Evolutionary conservation across 1,140 invertebrate genomes (phyloP), one percentile per base, ranked within the genome.

Genomic region (Drosophila mauritiana): DNA sequence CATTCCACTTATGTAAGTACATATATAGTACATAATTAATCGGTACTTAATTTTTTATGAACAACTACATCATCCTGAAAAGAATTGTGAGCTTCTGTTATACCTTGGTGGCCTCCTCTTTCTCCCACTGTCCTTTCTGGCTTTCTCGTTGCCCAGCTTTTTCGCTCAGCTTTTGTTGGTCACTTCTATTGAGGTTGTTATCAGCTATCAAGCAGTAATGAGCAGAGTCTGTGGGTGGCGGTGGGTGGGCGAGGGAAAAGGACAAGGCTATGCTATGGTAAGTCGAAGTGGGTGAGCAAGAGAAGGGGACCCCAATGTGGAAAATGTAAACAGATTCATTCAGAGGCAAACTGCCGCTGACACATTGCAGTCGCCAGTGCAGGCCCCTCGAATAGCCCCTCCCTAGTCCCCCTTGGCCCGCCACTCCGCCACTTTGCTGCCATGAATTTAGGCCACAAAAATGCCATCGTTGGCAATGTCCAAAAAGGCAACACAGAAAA

Each of bases 321-420:
- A 70, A 81, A 86, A 78, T 86, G 82, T 88, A 88, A 86, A 86
- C 82, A 86, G 78, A 82, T 86, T 86, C 78, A 86, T 85, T 85
- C 64, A 70, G 78, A 82, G 78, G 65, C 83, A 79, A 58, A 88
- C 78, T 88, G 82, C 64, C 74, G 75, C 79, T 85, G 83, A 81
- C 82, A 86, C 74, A 84, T 80, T 86, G 82, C 73, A 85, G 65
- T 70, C 67, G 68, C n/a, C 58, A 65, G 54, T 57, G 36, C 45
- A 56, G 0, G 0, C 12, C 6, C 36, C 20, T 20, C 20, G 20
- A 20, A 20, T 20, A 20, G 20, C 20, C 13, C 5, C 6, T 15
- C 31, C 31, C 27, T 46, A 31, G 27, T 10, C 31, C 42, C n/a
- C 10, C 12, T 17, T 10, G 15, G 17, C 25, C 36, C 31, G 3